phyloP scores from a whole-genome alignment of 2,113 vertebrate genomes.

The Rhinopomastus cyanomelas region DNA sequence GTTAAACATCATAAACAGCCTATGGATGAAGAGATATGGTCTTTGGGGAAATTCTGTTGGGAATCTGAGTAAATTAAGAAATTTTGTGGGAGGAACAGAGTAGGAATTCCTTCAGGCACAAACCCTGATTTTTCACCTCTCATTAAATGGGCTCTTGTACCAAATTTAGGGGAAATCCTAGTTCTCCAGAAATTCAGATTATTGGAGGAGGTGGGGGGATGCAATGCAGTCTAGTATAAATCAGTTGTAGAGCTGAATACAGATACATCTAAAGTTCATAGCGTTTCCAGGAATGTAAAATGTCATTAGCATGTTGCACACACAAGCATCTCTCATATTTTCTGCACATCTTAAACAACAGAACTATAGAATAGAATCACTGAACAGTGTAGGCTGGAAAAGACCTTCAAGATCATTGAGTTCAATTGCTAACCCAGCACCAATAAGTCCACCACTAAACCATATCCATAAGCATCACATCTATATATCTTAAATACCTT shows the following conservation, averaged over 20 bases:
- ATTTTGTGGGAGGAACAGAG: slow-evolving; percentile 7
- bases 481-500: too few species aligned
- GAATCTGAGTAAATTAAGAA: neutral
- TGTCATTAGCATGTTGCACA: neutral
- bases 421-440: too few species aligned
- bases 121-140: slow-evolving; percentile 38
- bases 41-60: neutral
- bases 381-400: too few species aligned
- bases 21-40: slow-evolving; percentile 17
- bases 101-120: slow-evolving; percentile 12
- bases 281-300: neutral
- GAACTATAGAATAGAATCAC: too few species aligned
- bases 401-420: too few species aligned
- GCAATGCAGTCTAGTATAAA: neutral
- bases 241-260: neutral
- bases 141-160: neutral
- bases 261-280: rapidly evolving
- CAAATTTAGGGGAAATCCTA: slow-evolving; percentile 17
- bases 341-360: neutral
- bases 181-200: neutral
- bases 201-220: neutral
- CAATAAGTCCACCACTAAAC: too few species aligned
- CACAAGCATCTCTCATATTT: neutral
- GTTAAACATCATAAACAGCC: neutral
- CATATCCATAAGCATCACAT: too few species aligned